Evolutionary conservation across 2,888 invertebrate genomes (phyloP).

Genomic region (Drosophila bunnanda): DNA sequence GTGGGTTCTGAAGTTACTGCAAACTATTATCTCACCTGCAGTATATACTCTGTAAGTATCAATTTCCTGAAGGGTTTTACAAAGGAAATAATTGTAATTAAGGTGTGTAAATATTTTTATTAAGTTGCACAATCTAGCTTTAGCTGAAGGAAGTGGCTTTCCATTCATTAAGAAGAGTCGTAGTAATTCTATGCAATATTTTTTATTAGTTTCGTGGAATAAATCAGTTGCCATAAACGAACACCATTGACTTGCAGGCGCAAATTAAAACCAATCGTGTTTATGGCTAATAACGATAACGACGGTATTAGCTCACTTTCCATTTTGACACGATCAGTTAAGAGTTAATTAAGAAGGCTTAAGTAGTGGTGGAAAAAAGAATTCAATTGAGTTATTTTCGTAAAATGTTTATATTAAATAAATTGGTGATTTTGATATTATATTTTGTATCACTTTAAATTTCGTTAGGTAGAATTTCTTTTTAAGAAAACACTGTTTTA

Average conservation of each 20-base stretch:
- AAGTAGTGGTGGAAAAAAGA: neutral
- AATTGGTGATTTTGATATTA: too few species aligned
- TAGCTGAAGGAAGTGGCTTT: neutral
- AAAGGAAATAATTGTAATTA: neutral
- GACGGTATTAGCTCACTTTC: constrained; percentile 28
- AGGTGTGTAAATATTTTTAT: constrained; percentile 9
- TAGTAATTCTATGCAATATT: neutral
- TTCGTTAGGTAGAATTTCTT: too few species aligned
- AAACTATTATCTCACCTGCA: neutral
- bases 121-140: neutral
- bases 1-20: neutral
- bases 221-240: neutral
- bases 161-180: neutral
- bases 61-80: neutral
- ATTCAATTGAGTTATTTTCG: too few species aligned
- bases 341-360: neutral
- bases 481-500: neutral
- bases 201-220: neutral
- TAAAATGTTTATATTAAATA: too few species aligned
- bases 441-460: neutral
- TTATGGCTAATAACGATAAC: constrained; percentile 18
- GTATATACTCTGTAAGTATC: neutral
- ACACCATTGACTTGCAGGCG: constrained; percentile 25
- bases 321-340: constrained; percentile 15
- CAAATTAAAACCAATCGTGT: neutral